phyloP scores from a whole-genome alignment of 2,113 vertebrate species.

The Cololabis saira region DNA sequence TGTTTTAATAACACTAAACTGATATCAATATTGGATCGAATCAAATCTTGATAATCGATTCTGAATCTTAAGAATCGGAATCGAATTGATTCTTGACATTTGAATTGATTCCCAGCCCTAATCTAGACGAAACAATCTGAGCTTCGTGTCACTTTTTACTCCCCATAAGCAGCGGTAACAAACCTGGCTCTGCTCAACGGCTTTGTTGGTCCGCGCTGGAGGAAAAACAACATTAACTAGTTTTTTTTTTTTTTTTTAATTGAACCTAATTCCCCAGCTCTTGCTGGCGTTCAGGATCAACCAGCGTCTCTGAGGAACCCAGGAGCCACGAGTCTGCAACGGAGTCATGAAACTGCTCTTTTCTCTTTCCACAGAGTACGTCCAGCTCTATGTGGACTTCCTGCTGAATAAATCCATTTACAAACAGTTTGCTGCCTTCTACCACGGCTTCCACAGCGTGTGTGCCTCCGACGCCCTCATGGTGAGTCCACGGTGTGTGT shows the following conservation, averaged over 20 bases:
- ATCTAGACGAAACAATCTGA: no score
- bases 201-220: no score
- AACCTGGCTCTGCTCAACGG: not conserved
- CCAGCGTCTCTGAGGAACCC: not conserved
- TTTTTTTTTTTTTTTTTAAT: not conserved
- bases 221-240: not conserved
- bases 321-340: slow-evolving; percentile 20
- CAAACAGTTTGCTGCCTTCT: slow-evolving; percentile 96
- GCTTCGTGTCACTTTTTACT: no score
- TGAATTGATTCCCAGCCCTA: no score
- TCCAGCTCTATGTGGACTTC: slow-evolving; percentile 96
- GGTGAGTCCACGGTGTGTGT: slow-evolving; percentile 83
- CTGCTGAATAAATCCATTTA: slow-evolving; percentile 96
- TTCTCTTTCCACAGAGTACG: slow-evolving; percentile 85
- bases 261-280: slow-evolving; percentile 25
- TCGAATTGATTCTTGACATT: no score
- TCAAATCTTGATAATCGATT: no score
- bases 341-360: slow-evolving; percentile 13
- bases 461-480: slow-evolving; percentile 96
- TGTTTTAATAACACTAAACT: no score
- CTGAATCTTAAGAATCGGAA: no score
- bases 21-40: no score
- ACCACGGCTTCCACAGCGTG: slow-evolving; percentile 98
- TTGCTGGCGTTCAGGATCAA: not conserved
- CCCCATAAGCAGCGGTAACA: no score